Percentiles rank a stretch among this genome's conserved stretches.
Evolutionary conservation across 1,140 invertebrate species (phyloP).

Genomic region (Drosophila ohnishii): DNA sequence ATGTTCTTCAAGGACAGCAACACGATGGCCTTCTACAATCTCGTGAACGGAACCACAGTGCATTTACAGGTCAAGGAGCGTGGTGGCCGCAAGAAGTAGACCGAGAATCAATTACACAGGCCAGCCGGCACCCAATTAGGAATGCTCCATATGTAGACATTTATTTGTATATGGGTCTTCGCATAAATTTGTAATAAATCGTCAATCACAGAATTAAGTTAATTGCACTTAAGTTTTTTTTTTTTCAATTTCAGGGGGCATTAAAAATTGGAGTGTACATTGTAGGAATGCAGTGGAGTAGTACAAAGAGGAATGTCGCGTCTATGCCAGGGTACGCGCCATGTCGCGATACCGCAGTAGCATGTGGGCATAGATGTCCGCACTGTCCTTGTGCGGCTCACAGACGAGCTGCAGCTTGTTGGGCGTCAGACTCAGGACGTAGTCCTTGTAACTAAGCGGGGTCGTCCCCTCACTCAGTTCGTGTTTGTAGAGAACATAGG

Average conservation of each 20-base stretch:
- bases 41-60: constrained; percentile 91
- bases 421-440: constrained; percentile 64
- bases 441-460: constrained; percentile 61
- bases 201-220: constrained; percentile 73
- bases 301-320: constrained; percentile 27
- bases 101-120: background rate
- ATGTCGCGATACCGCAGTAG: constrained; percentile 85
- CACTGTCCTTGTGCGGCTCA: constrained; percentile 86
- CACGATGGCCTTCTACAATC: constrained; percentile 97
- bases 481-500: constrained; percentile 85
- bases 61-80: constrained; percentile 97
- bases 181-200: constrained; percentile 71
- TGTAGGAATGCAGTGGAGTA: constrained; percentile 33
- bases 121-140: constrained; percentile 10
- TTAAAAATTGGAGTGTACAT: constrained; percentile 37
- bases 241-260: constrained; percentile 37
- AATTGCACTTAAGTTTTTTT: constrained; percentile 72
- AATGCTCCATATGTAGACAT: constrained; percentile 46
- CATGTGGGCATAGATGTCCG: constrained; percentile 87
- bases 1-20: constrained; percentile 99
- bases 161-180: constrained; percentile 63
- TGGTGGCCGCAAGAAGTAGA: constrained; percentile 98
- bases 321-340: constrained; percentile 55
- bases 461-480: constrained; percentile 5
- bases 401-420: constrained; percentile 84